Conservation (phyloP, 2,888 invertebrate genomes). For the Vesta saturnalis region DNA sequence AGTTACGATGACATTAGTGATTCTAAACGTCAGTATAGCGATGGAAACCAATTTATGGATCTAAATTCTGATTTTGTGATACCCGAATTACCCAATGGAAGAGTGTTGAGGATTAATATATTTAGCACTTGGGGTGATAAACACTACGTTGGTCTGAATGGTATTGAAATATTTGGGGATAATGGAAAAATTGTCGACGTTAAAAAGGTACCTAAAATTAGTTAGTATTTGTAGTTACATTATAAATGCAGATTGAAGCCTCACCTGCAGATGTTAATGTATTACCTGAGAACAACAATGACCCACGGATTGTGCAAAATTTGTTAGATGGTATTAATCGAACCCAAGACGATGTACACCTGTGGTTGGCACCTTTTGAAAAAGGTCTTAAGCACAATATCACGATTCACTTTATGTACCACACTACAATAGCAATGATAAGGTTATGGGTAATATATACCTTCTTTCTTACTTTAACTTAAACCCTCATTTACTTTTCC, state of each 20-base stretch:
- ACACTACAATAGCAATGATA: conserved; percentile 54
- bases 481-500: no score
- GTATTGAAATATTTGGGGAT: conserved; percentile 77
- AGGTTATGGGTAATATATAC: conserved; percentile 56
- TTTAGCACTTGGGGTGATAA: conserved; percentile 83
- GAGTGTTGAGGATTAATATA: conserved; percentile 73
- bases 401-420: conserved; percentile 66
- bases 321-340: conserved; percentile 76
- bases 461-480: no score
- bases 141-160: conserved; percentile 81
- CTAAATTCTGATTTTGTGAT: conserved; percentile 69
- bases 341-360: conserved; percentile 80
- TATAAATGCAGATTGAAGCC: conserved; percentile 63
- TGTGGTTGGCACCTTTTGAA: conserved; percentile 78
- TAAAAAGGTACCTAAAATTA: conserved; percentile 67
- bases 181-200: conserved; percentile 69
- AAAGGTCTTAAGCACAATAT: conserved; percentile 69
- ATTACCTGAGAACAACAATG: conserved; percentile 73
- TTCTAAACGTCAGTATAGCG: conserved; percentile 42
- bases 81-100: conserved; percentile 79
- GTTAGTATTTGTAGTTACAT: conserved; percentile 5
- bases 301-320: conserved; percentile 71
- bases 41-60: no score
- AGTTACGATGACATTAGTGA: conserved; percentile 36
- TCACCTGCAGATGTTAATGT: conserved; percentile 70